These are phyloP conservation scores for Epinotia nisella DNA, from an alignment of 2,888 invertebrate species.

Conservation along the genomic window DNA sequence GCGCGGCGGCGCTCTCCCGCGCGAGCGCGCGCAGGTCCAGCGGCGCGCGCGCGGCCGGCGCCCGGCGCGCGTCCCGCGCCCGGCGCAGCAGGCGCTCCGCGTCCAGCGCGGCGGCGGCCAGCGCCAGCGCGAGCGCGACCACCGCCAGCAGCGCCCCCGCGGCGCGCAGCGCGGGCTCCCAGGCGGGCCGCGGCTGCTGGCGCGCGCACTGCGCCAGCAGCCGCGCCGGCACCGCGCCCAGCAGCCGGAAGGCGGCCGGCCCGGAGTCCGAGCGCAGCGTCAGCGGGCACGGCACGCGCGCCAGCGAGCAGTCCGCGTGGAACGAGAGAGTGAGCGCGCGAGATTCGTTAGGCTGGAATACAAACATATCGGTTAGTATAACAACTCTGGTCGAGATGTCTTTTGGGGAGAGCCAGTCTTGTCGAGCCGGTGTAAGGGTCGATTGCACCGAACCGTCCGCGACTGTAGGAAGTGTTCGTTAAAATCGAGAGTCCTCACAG, in stretches of 20 bases:
- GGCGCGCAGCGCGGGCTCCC: constrained; percentile 83
- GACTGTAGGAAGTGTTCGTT: too few species aligned
- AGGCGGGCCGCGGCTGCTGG: constrained; percentile 76
- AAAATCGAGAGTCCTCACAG: too few species aligned
- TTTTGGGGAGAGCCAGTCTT: too few species aligned
- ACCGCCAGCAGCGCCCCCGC: constrained; percentile 71
- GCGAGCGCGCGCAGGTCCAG: constrained; percentile 54
- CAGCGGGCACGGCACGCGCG: constrained; percentile 60
- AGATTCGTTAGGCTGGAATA: constrained; percentile 62
- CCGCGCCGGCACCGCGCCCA: constrained; percentile 59
- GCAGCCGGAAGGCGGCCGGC: constrained; percentile 57
- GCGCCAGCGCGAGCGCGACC: constrained; percentile 61
- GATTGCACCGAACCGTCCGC: too few species aligned
- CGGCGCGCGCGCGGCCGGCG: constrained; percentile 51
- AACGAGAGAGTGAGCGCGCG: constrained; percentile 64
- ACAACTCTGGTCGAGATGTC: too few species aligned
- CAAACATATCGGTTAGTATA: not conserved
- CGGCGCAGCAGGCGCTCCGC: constrained; percentile 55
- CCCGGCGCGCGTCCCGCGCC: constrained; percentile 52
- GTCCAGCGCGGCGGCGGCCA: constrained; percentile 62
- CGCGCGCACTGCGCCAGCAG: constrained; percentile 59
- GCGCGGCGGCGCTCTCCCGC: constrained; percentile 32
- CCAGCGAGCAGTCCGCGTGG: constrained; percentile 68
- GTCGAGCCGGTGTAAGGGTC: too few species aligned
- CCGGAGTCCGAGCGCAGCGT: constrained; percentile 56